Evolutionary conservation across 2,797 vertebrate genomes (phyloP), one percentile per base, ranked within the genome.

Genomic region (Mus spretus): DNA sequence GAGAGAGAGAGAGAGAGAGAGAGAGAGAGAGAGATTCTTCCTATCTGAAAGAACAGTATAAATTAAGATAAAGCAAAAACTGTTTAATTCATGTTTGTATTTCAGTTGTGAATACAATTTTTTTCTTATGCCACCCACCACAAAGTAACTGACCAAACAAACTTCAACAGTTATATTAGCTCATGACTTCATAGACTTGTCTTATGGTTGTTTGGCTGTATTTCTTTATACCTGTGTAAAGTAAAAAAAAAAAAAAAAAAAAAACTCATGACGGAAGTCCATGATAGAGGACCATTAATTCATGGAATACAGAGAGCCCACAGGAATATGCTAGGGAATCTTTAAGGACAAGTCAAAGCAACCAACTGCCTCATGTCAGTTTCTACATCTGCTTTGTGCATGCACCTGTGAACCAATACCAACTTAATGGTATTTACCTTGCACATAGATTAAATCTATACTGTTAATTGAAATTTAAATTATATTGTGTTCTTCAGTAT

Each of bases 31-130:
- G 70, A 74, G 3, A 50, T 8, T 10, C 8, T 74, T 74, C 15
- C 15, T 91, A 44, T 63, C 14, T 55, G 26, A 88, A 2, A 80
- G 5, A 1, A 88, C 65, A 31, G 26, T 47, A 80, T 40, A 80
- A 93, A 90, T 78, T 4, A 55, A 81, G n/a, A 90, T 77, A 85
- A 84, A 72, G 31, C 50, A n/a, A 87, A 92, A n/a, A 53, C 3
- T n/a, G 81, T 70, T 2, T 77, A 81, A n/a, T 44, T 44, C 13
- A 88, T 0, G n/a, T 65, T 79, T 87, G 47, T 20, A 59, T 83
- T n/a, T 91, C 37, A 85, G 55, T 20, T 37, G 20, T 65, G 79
- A n/a, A 28, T 40, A 55, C 1, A 10, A 53, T 87, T 74, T 37
- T n/a, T 72, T 8, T 40, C 14, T 55, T 40, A 37, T 3, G 1